Evolutionary conservation across 2,888 invertebrate genomes (phyloP), one percentile per base, ranked within the genome.

Genomic region (Caenorhabditis uteleia): DNA sequence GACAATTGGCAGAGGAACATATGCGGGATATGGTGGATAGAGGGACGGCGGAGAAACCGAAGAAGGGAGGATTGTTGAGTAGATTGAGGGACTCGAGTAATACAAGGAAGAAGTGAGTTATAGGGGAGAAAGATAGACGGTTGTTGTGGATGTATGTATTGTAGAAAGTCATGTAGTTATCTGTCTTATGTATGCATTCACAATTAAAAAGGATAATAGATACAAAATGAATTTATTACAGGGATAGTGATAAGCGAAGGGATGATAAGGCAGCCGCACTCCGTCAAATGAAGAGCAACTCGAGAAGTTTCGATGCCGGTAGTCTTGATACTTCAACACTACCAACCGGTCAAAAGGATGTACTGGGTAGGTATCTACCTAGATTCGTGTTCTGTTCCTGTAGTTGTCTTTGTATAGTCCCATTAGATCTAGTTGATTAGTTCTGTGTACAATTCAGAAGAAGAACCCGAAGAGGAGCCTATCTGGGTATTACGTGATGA

Each of bases 51-150:
- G 73, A 75, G 33, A 56, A 70, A 39, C 75, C 70, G 20, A 78
- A 79, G 64, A 80, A 80, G 49, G 66, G 71, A n/a, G 78, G 78
- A 7, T 58, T 81, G 20, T 50, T 82, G 38, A 78, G 77, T 66
- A 49, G 84, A 75, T 51, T 82, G 34, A 58, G 82, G 60, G 70
- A 84, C 75, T 46, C 83, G 74, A 64, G 81, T 67, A 45, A 84
- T 42, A 74, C 64, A 40, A 48, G 77, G 25, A 76, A 74, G 49
- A 68, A 74, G 70, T 71, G 47, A 60, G 18, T 14, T 1, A 18
- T 48, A 54, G 45, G n/a, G n/a, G n/a, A n/a, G n/a, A 31, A 31
- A 12, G 14, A n/a, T n/a, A n/a, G n/a, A n/a, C n/a, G n/a, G n/a
- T n/a, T n/a, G n/a, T n/a, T n/a, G n/a, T n/a, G n/a, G n/a, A n/a